Evolutionary conservation across 1,140 invertebrate genomes (phyloP), one percentile per base, ranked within the genome.

Genomic region (Drosophila santomea): DNA sequence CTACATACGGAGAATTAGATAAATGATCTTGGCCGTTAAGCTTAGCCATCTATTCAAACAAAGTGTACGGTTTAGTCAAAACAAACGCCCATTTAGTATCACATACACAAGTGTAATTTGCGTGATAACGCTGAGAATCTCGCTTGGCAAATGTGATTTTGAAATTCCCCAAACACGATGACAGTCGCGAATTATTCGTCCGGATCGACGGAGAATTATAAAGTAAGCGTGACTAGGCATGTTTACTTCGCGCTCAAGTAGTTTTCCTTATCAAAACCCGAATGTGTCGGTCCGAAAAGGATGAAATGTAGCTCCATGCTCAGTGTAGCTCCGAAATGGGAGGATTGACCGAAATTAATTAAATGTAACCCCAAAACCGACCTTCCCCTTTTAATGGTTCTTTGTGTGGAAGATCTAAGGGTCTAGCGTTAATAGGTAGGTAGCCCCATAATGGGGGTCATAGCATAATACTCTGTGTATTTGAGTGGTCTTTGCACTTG

Each of bases 221-320:
- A 8, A 50, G 28, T 81, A 81, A 81, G 78, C 78, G 77, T 81
- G 78, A 81, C 41, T 48, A 0, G 8, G 44, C 73, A 62, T 3
- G 15, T 43, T 61, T 20, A 43, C 7, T 15, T 15, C 3, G 15
- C 25, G 4, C 15, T 20, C 17, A 2, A 43, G 2, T 11, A 20
- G 25, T 3, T 54, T 54, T 25, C 8, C 41, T 73, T 71, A 67
- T 67, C 64, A 12, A 2, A 43, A 41, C 11, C 7, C 6, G 41
- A 39, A 14, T 28, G 7, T 7, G 6, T 0, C 5, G 6, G 28
- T 7, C 28, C 6, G 28, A 5, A 28, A 28, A 28, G 28, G 28
- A 28, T 28, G 28, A 28, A 28, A 28, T 28, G 28, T 28, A 28
- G 7, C 28, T 28, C 28, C 28, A 5, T 20, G 2, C 20, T 2